Percentiles rank a stretch among this genome's conserved stretches.
Evolutionary conservation across 2,113 vertebrate species (phyloP).

Genomic region (Danio rerio): DNA sequence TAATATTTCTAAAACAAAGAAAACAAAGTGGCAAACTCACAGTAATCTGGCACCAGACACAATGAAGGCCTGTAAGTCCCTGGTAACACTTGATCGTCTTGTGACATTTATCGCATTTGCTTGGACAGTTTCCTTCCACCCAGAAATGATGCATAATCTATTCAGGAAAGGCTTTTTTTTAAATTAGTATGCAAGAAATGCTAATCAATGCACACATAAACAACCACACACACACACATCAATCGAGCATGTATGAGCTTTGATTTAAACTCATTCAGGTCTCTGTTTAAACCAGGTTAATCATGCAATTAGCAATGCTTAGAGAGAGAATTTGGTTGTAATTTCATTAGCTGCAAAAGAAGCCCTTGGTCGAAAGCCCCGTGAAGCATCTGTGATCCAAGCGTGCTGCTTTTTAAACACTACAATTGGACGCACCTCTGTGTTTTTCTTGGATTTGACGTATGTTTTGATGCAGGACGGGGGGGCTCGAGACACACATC

Average conservation of each 20-base stretch:
- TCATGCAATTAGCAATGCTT: slow-evolving; percentile 67
- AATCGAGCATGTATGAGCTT: background rate
- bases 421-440: slow-evolving; percentile 83
- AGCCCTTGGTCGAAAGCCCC: slow-evolving; percentile 63
- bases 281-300: slow-evolving; percentile 59
- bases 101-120: slow-evolving; percentile 94
- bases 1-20: background rate
- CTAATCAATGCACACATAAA: slow-evolving; percentile 38
- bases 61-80: slow-evolving; percentile 92
- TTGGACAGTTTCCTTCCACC: slow-evolving; percentile 95
- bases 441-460: slow-evolving; percentile 93
- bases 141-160: slow-evolving; percentile 96
- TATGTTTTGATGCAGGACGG: slow-evolving; percentile 94
- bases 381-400: slow-evolving; percentile 55
- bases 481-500: slow-evolving; percentile 86
- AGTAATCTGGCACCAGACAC: slow-evolving; percentile 77
- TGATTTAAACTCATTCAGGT: slow-evolving; percentile 36
- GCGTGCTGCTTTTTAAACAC: slow-evolving; percentile 66
- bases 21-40: slow-evolving; percentile 3
- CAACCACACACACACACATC: background rate
- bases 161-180: slow-evolving; percentile 11
- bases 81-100: slow-evolving; percentile 97
- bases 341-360: slow-evolving; percentile 64
- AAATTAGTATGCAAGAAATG: background rate
- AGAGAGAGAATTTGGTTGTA: slow-evolving; percentile 63